Base-by-base conservation (phyloP, 2,113 vertebrate genomes). In the Sorex araneus region DNA sequence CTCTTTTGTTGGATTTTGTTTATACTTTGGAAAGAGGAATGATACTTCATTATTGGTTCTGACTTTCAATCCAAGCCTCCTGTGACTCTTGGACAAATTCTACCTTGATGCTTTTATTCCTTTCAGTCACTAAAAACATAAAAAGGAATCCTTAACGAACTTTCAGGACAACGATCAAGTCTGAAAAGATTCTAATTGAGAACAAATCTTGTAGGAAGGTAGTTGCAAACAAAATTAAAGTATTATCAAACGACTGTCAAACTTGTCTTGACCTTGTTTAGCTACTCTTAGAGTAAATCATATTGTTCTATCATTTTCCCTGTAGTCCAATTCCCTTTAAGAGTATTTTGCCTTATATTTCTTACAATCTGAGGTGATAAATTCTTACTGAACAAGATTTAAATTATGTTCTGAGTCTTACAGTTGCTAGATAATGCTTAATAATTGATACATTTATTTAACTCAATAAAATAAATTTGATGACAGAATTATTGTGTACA, bases 121-220 rank as follows among this genome's bases (percentile, higher is more conserved):
- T 93, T 85, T 43, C 36, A 67, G 50, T 79, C 27, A 87, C 54
- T 18, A 47, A 50, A 63, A 81, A 32, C 23, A 73, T 27, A 36
- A 32, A 80, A 63, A 82, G 21, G 21, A 27, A 25, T 45, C n/a
- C 18, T 47, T 16, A 84, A 79, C 6, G 54, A 74, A 8, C 1
- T 79, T 90, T 90, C 27, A 69, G 34, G 74, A 60, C 18, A 91
- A 45, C 5, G 73, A 5, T 23, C 6, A 12, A n/a, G 69, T 74
- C 28, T 94, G 70, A 87, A 92, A 95, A 54, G 18, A 77, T 7
- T 32, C n/a, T 57, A 36, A 7, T 45, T 50, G 50, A 88, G 43
- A 78, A 76, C 21, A 80, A 89, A 6, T 76, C 5, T 1, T 60
- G 63, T 0, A 40, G 23, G 11, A 28, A 71, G 19, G 3, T 50